Evolutionary conservation across 2,888 invertebrate genomes (phyloP).

Genomic region (Sarcophaga carnaria): DNA sequence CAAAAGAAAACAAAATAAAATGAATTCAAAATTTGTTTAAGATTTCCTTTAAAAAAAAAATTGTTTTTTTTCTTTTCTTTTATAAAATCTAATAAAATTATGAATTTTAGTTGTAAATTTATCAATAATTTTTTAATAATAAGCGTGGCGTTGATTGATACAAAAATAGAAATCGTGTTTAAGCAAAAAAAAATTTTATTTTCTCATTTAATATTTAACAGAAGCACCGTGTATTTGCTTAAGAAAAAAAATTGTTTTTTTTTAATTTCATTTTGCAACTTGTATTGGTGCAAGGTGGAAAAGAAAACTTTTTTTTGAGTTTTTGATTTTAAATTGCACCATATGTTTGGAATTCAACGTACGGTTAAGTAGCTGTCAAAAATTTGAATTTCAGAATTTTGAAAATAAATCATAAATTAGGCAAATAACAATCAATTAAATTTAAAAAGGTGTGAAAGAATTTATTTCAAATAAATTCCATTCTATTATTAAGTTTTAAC

Average conservation of each 20-base stretch:
- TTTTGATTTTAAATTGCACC: too few relatives aligned
- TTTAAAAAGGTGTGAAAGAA: background rate
- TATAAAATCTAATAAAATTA: background rate
- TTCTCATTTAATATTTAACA: constrained; percentile 31
- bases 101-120: background rate
- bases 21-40: too few relatives aligned
- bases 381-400: too few relatives aligned
- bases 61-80: too few relatives aligned
- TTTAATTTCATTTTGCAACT: background rate
- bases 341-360: too few relatives aligned
- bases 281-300: constrained; percentile 25
- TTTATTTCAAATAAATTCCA: constrained; percentile 3
- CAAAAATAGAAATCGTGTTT: constrained; percentile 18
- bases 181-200: background rate
- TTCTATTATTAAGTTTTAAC: background rate
- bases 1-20: too few relatives aligned
- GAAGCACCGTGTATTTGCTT: background rate
- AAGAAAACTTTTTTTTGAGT: background rate
- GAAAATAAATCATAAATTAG: too few relatives aligned
- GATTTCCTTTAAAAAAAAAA: too few relatives aligned
- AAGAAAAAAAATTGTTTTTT: background rate
- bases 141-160: constrained; percentile 49
- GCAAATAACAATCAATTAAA: too few relatives aligned
- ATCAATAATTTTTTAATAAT: constrained; percentile 23
- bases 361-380: too few relatives aligned